Percentiles rank a stretch among this genome's conserved stretches.
These are phyloP conservation scores for Notospermus geniculatus DNA, from an alignment of 1,140 invertebrate genomes.

Conservation along the genomic window DNA sequence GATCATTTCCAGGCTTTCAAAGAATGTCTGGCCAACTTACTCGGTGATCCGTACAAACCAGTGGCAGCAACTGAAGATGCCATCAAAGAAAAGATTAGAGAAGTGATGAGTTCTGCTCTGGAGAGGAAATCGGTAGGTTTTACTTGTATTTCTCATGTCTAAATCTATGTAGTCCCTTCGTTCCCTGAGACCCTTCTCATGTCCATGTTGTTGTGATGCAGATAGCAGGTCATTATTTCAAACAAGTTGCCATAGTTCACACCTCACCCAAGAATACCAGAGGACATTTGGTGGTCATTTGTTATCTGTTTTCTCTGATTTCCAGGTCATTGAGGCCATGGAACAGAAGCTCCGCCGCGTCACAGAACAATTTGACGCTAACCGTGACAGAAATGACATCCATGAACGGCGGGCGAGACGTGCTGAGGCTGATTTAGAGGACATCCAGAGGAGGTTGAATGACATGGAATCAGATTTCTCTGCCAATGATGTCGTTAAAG, in stretches of 20 bases:
- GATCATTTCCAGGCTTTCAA: conserved; percentile 40
- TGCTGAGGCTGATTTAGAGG: conserved; percentile 38
- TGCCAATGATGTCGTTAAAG: conserved; percentile 49
- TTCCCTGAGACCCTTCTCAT: too few species aligned
- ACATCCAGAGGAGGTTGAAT: conserved; percentile 40
- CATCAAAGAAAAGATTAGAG: conserved; percentile 40
- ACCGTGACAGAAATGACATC: conserved; percentile 41
- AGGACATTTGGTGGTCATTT: conserved; percentile 11
- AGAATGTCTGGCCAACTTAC: conserved; percentile 43
- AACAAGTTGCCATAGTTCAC: too few species aligned
- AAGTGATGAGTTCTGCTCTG: conserved; percentile 18
- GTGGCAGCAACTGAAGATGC: conserved; percentile 41
- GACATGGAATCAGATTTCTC: conserved; percentile 48
- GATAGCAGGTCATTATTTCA: too few species aligned
- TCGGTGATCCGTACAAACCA: conserved; percentile 35
- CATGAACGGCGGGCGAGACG: conserved; percentile 36
- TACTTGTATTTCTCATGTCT: neutral
- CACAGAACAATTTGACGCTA: conserved; percentile 47
- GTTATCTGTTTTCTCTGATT: conserved; percentile 33
- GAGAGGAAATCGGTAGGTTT: neutral
- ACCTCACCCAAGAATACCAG: too few species aligned
- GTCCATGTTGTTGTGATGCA: too few species aligned
- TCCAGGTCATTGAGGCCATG: conserved; percentile 42
- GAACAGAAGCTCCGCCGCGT: conserved; percentile 33
- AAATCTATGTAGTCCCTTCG: too few species aligned